Percentiles rank a stretch among this genome's conserved stretches.
Conservation (phyloP, 2,888 invertebrate species). For the Clostera curtula region DNA sequence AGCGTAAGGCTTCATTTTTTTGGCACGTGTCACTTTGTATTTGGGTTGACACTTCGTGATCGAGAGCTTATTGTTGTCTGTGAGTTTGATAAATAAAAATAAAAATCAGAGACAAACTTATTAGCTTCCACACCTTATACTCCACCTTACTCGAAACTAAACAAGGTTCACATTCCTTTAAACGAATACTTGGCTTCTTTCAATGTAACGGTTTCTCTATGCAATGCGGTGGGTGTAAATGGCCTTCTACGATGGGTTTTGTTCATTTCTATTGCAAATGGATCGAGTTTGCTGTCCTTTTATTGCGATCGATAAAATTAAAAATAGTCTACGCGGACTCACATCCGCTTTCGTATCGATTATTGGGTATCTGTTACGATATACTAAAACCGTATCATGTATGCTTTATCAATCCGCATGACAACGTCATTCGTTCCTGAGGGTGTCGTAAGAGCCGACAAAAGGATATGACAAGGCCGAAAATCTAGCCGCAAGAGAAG, state of each 20-base stretch:
- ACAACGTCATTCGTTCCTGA: too few species aligned
- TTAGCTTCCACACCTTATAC: not conserved
- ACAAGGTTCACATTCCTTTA: not conserved
- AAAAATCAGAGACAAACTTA: constrained; percentile 8
- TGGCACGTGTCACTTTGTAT: constrained; percentile 27
- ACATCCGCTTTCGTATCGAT: constrained; percentile 2
- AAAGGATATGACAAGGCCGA: too few species aligned
- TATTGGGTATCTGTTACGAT: too few species aligned
- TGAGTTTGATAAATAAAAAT: constrained; percentile 15
- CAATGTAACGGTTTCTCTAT: not conserved
- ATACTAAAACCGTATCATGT: too few species aligned
- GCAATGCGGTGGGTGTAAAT: constrained; percentile 3
- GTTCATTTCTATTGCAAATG: constrained; percentile 1
- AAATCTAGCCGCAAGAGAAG: too few species aligned
- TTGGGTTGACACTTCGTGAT: constrained; percentile 51
- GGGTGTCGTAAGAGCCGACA: too few species aligned
- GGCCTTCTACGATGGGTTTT: constrained; percentile 2
- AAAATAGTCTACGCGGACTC: not conserved
- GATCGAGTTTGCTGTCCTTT: constrained; percentile 2
- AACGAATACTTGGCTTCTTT: not conserved
- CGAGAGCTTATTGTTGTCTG: constrained; percentile 44
- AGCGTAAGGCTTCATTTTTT: constrained; percentile 11
- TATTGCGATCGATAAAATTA: constrained; percentile 5
- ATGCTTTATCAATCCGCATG: too few species aligned
- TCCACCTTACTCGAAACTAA: not conserved